A percentile compares a stretch with the other conserved stretches of the same genome.
phyloP scores from a whole-genome alignment of 1,140 invertebrate genomes.

The Drosophila takahashii region DNA sequence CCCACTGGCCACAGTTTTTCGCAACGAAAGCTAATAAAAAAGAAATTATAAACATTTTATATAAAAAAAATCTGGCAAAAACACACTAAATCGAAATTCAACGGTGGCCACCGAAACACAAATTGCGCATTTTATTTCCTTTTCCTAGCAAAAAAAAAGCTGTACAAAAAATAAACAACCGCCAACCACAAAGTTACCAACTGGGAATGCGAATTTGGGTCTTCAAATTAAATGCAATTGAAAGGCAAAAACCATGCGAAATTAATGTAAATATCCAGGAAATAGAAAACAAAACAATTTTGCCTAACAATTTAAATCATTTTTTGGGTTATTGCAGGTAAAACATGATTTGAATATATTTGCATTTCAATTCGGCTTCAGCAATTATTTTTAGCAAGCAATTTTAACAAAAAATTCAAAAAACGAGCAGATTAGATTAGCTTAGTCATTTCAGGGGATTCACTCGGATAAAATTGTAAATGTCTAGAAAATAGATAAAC shows the following conservation, averaged over 20 bases:
- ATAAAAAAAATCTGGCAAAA: slow-evolving; percentile 56
- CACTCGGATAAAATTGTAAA: neutral
- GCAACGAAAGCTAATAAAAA: slow-evolving; percentile 77
- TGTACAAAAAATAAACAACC: slow-evolving; percentile 30
- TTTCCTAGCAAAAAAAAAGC: slow-evolving; percentile 55
- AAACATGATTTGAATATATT: slow-evolving; percentile 7
- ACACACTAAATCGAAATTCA: slow-evolving; percentile 59
- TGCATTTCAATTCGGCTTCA: neutral
- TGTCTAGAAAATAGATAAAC: neutral
- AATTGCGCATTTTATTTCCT: slow-evolving; percentile 80
- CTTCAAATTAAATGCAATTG: slow-evolving; percentile 59
- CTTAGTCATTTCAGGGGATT: slow-evolving; percentile 1
- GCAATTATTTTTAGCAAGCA: neutral
- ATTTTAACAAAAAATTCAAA: neutral
- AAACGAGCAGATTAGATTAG: slow-evolving; percentile 1
- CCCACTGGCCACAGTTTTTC: slow-evolving; percentile 46
- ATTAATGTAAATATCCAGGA: slow-evolving; percentile 43
- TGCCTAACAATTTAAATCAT: slow-evolving; percentile 16
- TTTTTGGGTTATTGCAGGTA: slow-evolving; percentile 13
- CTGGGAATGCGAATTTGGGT: slow-evolving; percentile 39
- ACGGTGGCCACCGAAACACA: slow-evolving; percentile 62
- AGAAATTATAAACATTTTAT: slow-evolving; percentile 80
- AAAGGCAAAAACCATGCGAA: slow-evolving; percentile 45
- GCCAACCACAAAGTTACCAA: slow-evolving; percentile 42
- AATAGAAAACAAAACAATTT: slow-evolving; percentile 29